Conservation (phyloP, 2,888 invertebrate species). For the Ypsolopha scabrella region DNA sequence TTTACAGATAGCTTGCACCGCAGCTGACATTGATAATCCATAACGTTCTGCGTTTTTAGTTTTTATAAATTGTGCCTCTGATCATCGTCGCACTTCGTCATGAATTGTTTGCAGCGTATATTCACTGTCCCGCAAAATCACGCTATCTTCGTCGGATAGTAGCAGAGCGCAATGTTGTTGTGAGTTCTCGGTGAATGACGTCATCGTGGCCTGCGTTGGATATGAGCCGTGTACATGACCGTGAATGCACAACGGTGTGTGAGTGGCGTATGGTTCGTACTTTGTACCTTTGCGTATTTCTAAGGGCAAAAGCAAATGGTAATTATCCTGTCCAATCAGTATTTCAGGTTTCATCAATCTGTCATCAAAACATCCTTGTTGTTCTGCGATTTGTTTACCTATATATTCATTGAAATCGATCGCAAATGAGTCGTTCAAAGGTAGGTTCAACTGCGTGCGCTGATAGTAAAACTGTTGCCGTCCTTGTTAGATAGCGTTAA, state of each 20-base stretch:
- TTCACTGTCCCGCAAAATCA: neutral
- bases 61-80: no score
- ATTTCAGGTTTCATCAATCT: neutral
- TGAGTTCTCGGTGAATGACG: neutral
- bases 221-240: neutral
- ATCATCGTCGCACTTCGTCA: constrained; percentile 8
- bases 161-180: neutral
- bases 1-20: no score
- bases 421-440: neutral
- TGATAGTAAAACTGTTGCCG: neutral
- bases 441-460: constrained; percentile 3
- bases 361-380: neutral
- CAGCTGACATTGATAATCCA: no score
- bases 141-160: neutral
- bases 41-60: no score
- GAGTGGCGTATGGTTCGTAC: neutral
- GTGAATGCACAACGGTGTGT: neutral
- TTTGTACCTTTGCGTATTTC: neutral
- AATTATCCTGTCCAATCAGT: constrained; percentile 3
- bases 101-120: no score
- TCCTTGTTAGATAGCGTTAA: neutral
- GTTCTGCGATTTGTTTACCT: neutral
- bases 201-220: neutral
- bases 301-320: neutral
- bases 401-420: neutral